These are phyloP conservation scores for Pristiophorus japonicus DNA, from an alignment of 2,113 vertebrate species.

Conservation along the genomic window DNA sequence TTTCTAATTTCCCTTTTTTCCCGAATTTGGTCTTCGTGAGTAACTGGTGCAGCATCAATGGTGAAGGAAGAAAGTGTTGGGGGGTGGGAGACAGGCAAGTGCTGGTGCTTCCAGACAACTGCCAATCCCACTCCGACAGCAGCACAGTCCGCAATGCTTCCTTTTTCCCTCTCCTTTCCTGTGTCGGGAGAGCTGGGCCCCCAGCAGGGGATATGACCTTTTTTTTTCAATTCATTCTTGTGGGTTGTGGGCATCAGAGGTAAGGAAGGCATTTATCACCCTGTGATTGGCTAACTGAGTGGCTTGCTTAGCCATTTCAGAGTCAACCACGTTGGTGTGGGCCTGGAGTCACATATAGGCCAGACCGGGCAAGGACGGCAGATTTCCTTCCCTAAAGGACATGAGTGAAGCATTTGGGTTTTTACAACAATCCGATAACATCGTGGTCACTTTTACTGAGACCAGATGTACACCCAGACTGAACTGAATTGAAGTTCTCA, in stretches of 20 bases:
- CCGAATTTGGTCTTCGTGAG: neutral
- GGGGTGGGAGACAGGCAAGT: neutral
- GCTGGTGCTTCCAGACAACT: neutral
- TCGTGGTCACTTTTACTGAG: neutral
- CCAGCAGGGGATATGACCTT: neutral
- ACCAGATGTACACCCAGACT: neutral
- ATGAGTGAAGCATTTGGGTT: neutral
- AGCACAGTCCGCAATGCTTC: neutral
- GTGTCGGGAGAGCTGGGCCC: neutral
- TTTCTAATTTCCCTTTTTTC: neutral
- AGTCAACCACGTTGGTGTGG: neutral
- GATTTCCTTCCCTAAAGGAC: neutral
- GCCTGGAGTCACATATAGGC: neutral
- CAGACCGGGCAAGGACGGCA: neutral
- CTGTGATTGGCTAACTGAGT: neutral
- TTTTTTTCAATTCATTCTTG: neutral
- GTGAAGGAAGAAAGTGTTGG: neutral
- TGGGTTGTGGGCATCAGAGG: neutral
- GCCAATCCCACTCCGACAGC: neutral
- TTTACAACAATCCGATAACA: neutral
- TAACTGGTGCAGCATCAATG: neutral
- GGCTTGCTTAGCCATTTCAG: neutral
- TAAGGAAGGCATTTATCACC: neutral
- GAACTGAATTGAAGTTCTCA: neutral
- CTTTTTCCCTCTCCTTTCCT: neutral